phyloP scores from a whole-genome alignment of 2,888 invertebrate species.

The Mesoligia furuncula region DNA sequence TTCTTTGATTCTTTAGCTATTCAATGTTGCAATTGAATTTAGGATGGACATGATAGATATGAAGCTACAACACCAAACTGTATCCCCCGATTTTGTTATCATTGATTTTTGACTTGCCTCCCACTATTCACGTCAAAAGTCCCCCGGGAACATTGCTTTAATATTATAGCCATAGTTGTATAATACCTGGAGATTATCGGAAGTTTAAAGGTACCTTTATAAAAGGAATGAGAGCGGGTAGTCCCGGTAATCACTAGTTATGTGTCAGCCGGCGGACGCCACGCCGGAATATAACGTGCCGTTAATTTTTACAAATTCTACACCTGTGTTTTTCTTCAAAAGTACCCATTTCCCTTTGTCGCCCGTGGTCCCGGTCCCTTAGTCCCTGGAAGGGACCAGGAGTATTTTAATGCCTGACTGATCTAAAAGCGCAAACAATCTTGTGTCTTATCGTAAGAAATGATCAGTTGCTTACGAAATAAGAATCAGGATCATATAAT shows the following conservation, averaged over 20 bases:
- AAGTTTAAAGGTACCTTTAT: slow-evolving; percentile 13
- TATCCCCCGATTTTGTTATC: too few species aligned
- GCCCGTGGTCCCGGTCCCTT: too few species aligned
- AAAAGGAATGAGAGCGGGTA: slow-evolving; percentile 19
- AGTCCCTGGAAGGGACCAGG: too few species aligned
- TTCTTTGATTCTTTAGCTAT: too few species aligned
- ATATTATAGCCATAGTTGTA: slow-evolving; percentile 5
- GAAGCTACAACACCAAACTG: too few species aligned
- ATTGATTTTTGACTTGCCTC: too few species aligned
- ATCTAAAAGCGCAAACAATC: background rate
- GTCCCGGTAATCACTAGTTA: slow-evolving; percentile 58
- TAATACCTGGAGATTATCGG: slow-evolving; percentile 22
- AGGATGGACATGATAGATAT: too few species aligned
- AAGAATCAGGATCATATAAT: background rate
- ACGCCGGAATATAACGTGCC: slow-evolving; percentile 22
- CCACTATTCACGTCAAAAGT: background rate
- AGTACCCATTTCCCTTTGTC: too few species aligned
- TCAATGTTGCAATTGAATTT: too few species aligned
- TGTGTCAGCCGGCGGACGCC: slow-evolving; percentile 26
- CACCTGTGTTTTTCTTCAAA: slow-evolving; percentile 16
- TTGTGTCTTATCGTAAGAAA: background rate
- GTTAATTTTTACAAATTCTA: slow-evolving; percentile 27
- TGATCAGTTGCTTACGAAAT: background rate
- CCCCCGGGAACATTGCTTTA: slow-evolving; percentile 9
- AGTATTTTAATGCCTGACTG: background rate